phyloP scores from a whole-genome alignment of 2,113 vertebrate species.

The Aegotheles bennettii region DNA sequence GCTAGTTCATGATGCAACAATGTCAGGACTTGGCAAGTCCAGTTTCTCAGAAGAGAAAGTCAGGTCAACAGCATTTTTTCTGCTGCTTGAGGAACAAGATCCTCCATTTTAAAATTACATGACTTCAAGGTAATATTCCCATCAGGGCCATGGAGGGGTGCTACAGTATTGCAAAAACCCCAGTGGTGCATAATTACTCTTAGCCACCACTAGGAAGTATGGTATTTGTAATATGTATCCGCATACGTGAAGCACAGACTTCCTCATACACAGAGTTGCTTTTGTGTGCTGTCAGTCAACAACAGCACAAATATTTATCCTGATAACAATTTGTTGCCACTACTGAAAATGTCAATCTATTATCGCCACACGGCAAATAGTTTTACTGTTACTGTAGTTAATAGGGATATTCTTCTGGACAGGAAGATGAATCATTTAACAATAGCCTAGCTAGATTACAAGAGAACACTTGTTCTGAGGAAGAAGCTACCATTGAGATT shows the following conservation, averaged over 20 bases:
- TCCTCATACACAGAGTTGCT: neutral
- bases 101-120: constrained; percentile 10
- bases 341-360: neutral
- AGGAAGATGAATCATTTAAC: neutral
- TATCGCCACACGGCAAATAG: neutral
- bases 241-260: fast-evolving
- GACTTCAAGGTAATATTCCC: neutral
- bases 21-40: neutral
- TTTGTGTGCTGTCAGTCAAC: neutral
- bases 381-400: neutral
- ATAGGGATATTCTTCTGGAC: neutral
- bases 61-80: neutral
- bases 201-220: neutral
- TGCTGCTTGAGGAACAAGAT: neutral
- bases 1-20: neutral
- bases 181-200: fast-evolving
- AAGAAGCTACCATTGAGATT: neutral
- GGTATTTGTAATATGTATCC: fast-evolving
- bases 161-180: neutral
- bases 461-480: neutral
- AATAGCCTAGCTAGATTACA: neutral
- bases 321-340: neutral
- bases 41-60: neutral
- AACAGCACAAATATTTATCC: neutral
- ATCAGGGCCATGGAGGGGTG: constrained; percentile 11